Evolutionary conservation across 92 coral and sea anemone genomes (phyloP), one percentile per base, ranked within the genome.

Genomic region (Heliopora coerulea): DNA sequence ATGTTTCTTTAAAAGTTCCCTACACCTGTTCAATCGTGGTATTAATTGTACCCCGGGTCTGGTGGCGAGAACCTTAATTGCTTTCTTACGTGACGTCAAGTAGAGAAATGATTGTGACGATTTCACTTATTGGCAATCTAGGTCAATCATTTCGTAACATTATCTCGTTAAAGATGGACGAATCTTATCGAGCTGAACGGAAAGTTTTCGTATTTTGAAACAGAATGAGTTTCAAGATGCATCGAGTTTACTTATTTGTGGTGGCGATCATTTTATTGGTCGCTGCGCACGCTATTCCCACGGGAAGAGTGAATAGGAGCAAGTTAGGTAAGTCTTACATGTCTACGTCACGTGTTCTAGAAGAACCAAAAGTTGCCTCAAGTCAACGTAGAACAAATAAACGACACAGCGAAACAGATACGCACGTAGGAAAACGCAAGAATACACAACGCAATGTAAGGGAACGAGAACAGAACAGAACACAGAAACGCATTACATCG

Each of bases 181-280:
- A 46, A 6, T 56, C 33, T 56, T 56, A 56, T 14, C 61, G 30
- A 56, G 61, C 30, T 56, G 3, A 13, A 8, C n/a, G 61, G 61
- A 56, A 56, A 56, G 33, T 3, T 56, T 23, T 28, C 18, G 61
- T 23, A 56, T 56, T 56, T 56, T 56, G 61, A 23, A 56, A 56
- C 29, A 17, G 14, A 23, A 23, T 56, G 6, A 6, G 61, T 56
- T 23, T 56, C 61, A 56, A 23, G 8, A 23, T 56, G 61, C 61
- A 7, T 15, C 7, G 58, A 17, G 20, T 5, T 17, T 23, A 19
- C 17, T 56, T 28, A 50, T 23, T 50, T 5, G 6, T 50, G 5
- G 58, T 50, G n/a, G 26, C 26, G 3, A 50, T 50, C 58, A 50
- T 23, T 5, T 5, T 17, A 3, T 17, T 50, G 58, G 58, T 50